phyloP scores from a whole-genome alignment of 2,888 invertebrate genomes.

The Polydesmus complanatus region DNA sequence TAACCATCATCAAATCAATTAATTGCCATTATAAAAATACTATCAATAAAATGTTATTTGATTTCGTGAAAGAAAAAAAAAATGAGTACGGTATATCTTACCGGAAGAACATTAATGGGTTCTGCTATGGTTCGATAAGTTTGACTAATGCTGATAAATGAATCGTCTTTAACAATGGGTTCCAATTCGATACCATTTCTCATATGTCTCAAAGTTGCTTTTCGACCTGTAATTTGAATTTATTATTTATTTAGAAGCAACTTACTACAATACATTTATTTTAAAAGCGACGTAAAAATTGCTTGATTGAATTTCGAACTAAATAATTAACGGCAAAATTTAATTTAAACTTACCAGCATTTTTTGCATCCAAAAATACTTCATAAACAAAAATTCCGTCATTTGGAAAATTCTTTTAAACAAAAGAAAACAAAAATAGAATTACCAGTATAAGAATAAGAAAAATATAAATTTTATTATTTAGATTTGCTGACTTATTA shows the following conservation, averaged over 20 bases:
- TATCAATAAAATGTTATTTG: neutral
- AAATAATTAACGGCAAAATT: too few relatives aligned
- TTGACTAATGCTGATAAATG: neutral
- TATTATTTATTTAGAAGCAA: neutral
- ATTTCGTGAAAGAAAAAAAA: neutral
- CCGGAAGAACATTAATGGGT: conserved; percentile 9
- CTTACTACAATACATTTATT: neutral
- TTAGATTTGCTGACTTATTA: neutral
- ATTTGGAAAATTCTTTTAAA: conserved; percentile 3
- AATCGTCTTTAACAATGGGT: conserved; percentile 6
- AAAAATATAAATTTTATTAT: neutral
- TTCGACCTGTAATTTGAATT: neutral
- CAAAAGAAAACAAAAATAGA: neutral
- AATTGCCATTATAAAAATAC: neutral
- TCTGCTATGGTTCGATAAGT: conserved; percentile 3
- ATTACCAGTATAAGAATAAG: too few relatives aligned
- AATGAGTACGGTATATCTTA: too few relatives aligned
- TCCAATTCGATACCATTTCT: conserved; percentile 10
- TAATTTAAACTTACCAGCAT: neutral
- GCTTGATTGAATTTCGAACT: too few relatives aligned
- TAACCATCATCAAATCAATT: neutral
- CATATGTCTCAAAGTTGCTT: conserved; percentile 5
- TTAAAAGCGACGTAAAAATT: neutral
- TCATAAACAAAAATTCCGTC: conserved; percentile 11
- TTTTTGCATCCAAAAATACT: conserved; percentile 3